phyloP scores from a whole-genome alignment of 2,888 invertebrate species.

The Cosmia trapezina region DNA sequence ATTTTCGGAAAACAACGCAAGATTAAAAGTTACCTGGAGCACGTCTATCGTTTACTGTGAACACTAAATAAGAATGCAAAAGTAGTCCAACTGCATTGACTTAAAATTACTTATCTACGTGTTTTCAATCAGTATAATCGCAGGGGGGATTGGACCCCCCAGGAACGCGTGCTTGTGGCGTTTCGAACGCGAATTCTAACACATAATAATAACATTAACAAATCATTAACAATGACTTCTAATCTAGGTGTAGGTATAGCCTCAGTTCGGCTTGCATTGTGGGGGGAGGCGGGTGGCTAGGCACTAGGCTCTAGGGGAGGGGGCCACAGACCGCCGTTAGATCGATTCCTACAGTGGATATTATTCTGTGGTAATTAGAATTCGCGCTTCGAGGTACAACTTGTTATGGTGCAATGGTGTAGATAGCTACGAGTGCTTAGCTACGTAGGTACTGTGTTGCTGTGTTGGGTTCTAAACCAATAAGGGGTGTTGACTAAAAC shows the following conservation, averaged over 20 bases:
- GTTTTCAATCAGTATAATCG: conserved; percentile 32
- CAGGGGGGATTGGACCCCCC: not conserved
- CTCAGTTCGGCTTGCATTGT: conserved; percentile 64
- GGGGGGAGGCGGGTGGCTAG: conserved; percentile 64
- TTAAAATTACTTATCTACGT: conserved; percentile 10
- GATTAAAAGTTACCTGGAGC: conserved; percentile 43
- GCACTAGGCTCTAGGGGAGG: conserved; percentile 65
- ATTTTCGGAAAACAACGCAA: conserved; percentile 45
- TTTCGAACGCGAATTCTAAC: conserved; percentile 44
- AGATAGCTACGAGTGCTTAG: conserved; percentile 20
- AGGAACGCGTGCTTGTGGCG: conserved; percentile 16
- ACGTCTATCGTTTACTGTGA: conserved; percentile 13
- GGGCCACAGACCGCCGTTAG: conserved; percentile 78
- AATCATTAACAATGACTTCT: conserved; percentile 73
- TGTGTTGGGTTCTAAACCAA: conserved; percentile 26
- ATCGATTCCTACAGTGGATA: conserved; percentile 87
- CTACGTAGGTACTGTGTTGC: conserved; percentile 7
- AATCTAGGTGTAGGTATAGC: conserved; percentile 63
- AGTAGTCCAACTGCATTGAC: conserved; percentile 1
- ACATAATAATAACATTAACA: conserved; percentile 63
- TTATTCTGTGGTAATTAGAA: conserved; percentile 89
- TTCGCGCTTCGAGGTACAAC: conserved; percentile 76
- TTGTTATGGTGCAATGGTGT: conserved; percentile 63
- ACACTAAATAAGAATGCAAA: conserved; percentile 14
- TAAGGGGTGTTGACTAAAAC: no score